Evolutionary conservation across 2,797 vertebrate genomes (phyloP), one percentile per base, ranked within the genome.

Genomic region (Argya squamiceps): DNA sequence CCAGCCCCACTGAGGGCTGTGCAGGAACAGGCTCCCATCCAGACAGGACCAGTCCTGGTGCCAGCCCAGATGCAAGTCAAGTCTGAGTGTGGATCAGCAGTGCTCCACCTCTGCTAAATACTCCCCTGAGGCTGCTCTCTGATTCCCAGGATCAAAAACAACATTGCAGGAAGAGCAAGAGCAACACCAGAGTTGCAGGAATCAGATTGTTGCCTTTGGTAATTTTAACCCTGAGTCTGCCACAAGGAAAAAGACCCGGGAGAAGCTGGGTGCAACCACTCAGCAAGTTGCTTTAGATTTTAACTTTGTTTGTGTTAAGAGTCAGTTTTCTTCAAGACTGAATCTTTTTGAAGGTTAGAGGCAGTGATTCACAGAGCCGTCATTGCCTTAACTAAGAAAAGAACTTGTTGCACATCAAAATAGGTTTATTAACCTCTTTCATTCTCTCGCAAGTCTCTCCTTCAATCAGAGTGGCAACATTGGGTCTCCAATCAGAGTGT

Each of bases 1-100:
- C 21, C 46, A 60, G 1, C 55, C 44, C 64, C 2, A 2, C 41
- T 36, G 49, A 7, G n/a, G 5, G 41, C 70, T 49, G 0, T 5
- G 47, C 1, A 32, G 70, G 68, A 64, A 12, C n/a, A 32, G 59
- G 27, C 50, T 82, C n/a, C 50, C 39, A 4, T 13, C 41, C 37
- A 19, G 55, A 50, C 1, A 32, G 63, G 17, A 62, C 17, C 56
- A 24, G 1, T 1, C 18, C 18, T 74, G 71, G 17, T 53, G 34
- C 0, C 5, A 95, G 37, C 44, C 78, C 70, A 55, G 39, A 29
- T 36, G 60, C 24, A 23, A 58, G 34, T 19, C 24, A 23, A 58
- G 34, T 19, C 65, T 47, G 58, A 26, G 12, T 1, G 7, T 3
- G 60, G 77, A 32, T 37, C 36, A 77, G 41, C 37, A 43, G 3